These are phyloP conservation scores for Amazona finschi DNA, from an alignment of 2,797 vertebrate species.

Conservation along the genomic window DNA sequence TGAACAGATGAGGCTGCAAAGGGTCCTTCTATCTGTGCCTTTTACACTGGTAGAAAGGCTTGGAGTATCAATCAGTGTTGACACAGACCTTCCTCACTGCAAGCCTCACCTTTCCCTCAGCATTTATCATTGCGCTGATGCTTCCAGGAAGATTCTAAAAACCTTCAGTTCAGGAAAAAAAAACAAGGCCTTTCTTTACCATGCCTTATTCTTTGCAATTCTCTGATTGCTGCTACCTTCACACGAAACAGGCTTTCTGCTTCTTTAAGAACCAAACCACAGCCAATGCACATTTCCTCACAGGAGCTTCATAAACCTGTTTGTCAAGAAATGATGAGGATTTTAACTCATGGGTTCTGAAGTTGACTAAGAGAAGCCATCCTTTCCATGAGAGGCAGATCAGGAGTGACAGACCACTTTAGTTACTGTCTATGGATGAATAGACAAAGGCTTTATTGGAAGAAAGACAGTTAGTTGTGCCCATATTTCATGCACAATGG, in stretches of 20 bases:
- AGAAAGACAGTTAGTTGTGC: not conserved
- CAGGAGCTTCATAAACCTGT: not conserved
- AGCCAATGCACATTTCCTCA: not conserved
- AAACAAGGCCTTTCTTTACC: not conserved
- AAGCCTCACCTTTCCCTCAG: conserved; percentile 7
- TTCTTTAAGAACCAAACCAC: not conserved
- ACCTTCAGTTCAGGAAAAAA: not conserved
- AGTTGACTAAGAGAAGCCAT: not conserved
- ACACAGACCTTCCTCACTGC: not conserved
- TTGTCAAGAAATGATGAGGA: not conserved
- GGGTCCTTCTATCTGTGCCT: not conserved
- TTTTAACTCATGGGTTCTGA: not conserved
- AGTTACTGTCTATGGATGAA: not conserved
- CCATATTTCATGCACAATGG: not conserved
- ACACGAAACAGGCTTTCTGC: not conserved
- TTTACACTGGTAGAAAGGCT: conserved; percentile 17
- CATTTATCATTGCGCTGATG: not conserved
- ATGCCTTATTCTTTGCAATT: not conserved
- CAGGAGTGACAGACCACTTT: not conserved
- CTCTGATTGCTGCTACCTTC: not conserved
- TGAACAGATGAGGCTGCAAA: not conserved
- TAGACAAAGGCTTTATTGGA: not conserved
- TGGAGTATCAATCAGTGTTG: not conserved
- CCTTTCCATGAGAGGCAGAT: not conserved
- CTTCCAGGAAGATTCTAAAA: conserved; percentile 23